Conservation (phyloP, 2,888 invertebrate species). For the Aelia acuminata region DNA sequence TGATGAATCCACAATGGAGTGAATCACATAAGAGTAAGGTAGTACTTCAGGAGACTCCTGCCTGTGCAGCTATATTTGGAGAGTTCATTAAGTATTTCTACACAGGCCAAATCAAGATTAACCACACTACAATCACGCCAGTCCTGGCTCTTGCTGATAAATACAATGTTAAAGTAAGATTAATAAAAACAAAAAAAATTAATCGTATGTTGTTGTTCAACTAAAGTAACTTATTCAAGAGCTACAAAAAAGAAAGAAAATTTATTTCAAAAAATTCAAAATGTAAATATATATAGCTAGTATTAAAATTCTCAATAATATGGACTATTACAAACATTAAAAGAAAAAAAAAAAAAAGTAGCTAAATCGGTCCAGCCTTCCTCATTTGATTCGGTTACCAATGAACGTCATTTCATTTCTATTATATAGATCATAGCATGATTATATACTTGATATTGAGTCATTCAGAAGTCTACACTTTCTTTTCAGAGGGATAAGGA, state of each 20-base stretch:
- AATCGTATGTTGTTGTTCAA: not conserved
- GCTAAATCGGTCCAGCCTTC: no score
- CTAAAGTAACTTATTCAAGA: not conserved
- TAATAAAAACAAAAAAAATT: not conserved
- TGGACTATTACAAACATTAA: no score
- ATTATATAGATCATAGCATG: no score
- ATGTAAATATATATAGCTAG: not conserved
- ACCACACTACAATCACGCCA: conserved; percentile 87
- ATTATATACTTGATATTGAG: no score
- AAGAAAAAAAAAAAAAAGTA: no score
- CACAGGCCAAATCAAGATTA: conserved; percentile 90
- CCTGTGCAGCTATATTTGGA: conserved; percentile 88
- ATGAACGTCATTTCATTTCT: no score
- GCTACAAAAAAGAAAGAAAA: not conserved
- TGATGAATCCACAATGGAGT: conserved; percentile 94
- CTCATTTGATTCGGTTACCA: no score
- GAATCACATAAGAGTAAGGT: conserved; percentile 90
- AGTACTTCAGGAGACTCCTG: conserved; percentile 87
- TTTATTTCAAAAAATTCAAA: not conserved
- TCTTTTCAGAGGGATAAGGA: no score
- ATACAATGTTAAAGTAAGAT: conserved; percentile 88
- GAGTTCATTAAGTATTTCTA: conserved; percentile 92
- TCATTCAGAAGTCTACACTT: no score
- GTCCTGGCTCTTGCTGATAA: conserved; percentile 93
- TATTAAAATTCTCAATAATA: no score